Evolutionary conservation across 30 jellyfish, hydroid and myxozoan species (phyloP).

Genomic region (Cassiopea xamachana): DNA sequence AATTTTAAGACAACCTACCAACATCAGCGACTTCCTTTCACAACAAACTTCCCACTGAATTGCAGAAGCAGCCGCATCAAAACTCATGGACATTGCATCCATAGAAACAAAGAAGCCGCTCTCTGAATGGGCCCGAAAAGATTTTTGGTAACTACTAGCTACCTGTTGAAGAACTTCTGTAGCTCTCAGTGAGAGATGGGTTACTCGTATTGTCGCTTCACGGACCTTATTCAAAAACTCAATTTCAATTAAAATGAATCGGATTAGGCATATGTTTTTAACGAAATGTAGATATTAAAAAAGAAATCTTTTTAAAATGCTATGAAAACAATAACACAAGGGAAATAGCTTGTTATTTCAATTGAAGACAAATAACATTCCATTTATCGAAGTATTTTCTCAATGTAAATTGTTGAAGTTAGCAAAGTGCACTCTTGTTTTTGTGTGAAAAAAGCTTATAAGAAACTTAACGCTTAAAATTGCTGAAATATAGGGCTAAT

Average conservation of each 20-base stretch:
- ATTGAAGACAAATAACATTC: neutral
- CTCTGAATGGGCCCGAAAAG: neutral
- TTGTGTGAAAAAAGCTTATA: too few species aligned
- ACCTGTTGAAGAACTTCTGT: neutral
- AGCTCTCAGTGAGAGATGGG: neutral
- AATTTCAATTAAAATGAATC: neutral
- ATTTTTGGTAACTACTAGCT: neutral
- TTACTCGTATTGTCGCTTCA: neutral
- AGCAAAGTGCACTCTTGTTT: too few species aligned
- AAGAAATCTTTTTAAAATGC: neutral
- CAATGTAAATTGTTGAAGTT: too few species aligned
- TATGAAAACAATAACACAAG: neutral
- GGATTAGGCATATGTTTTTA: neutral
- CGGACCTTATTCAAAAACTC: neutral
- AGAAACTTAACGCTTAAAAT: too few species aligned
- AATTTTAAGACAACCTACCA: neutral
- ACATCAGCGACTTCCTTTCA: neutral
- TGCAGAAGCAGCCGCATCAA: neutral
- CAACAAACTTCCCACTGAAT: neutral
- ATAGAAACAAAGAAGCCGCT: neutral
- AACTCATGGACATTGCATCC: neutral
- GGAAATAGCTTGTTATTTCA: neutral
- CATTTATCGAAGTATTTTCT: too few species aligned
- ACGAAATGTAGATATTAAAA: neutral
- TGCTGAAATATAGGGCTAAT: too few species aligned